Percentiles rank a stretch among this genome's conserved stretches.
Evolutionary conservation across 2,888 invertebrate species (phyloP).

Genomic region (Diaperis boleti): DNA sequence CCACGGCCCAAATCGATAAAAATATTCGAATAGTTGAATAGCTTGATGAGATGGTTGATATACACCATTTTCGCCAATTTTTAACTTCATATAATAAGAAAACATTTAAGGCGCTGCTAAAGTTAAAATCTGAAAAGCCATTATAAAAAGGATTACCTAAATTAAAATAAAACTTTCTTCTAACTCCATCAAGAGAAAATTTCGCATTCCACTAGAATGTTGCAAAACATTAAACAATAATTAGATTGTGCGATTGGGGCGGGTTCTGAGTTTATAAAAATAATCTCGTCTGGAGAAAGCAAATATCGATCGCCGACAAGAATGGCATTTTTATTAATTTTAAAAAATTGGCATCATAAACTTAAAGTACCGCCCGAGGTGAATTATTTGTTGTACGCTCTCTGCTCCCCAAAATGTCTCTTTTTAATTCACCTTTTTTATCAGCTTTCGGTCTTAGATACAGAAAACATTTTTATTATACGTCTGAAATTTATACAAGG

Average conservation of each 20-base stretch:
- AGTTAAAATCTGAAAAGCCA: conserved; percentile 38
- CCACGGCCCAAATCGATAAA: conserved; percentile 12
- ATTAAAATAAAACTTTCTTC: conserved; percentile 33
- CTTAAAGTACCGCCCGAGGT: conserved; percentile 32
- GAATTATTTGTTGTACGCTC: conserved; percentile 37
- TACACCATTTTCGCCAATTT: conserved; percentile 28
- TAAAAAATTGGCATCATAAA: conserved; percentile 33
- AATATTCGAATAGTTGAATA: conserved; percentile 23
- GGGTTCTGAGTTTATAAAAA: conserved; percentile 29
- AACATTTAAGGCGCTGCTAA: conserved; percentile 19
- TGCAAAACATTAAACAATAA: conserved; percentile 35
- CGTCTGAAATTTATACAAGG: conserved; percentile 20
- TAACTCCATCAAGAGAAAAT: conserved; percentile 31
- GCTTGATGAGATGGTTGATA: conserved; percentile 27
- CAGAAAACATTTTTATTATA: conserved; percentile 26
- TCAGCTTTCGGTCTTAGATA: conserved; percentile 27
- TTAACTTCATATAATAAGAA: conserved; percentile 24
- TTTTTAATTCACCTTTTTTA: conserved; percentile 37
- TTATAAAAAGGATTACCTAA: conserved; percentile 36
- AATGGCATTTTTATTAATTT: conserved; percentile 34
- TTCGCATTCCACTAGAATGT: conserved; percentile 25
- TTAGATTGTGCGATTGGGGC: conserved; percentile 29
- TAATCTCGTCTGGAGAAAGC: conserved; percentile 16
- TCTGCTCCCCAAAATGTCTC: conserved; percentile 28
- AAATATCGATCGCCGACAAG: conserved; percentile 19